Evolutionary conservation across 1,140 invertebrate species (phyloP).

Genomic region (Dendrolimus kikuchii): DNA sequence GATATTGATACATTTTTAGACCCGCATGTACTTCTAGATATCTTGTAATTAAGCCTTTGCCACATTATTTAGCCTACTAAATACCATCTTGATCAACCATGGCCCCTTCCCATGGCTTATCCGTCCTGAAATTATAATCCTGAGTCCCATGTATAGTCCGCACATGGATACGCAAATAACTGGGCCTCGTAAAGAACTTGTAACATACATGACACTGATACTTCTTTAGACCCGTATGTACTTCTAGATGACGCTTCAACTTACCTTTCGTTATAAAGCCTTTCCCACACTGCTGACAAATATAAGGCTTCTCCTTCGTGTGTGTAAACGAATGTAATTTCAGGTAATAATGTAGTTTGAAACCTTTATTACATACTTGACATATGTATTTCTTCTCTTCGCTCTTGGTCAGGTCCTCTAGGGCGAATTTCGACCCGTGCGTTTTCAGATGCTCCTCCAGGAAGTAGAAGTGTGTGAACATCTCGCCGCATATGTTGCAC

Average conservation of each 20-base stretch:
- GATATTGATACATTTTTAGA: no score
- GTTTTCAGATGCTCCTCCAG: slow-evolving; percentile 73
- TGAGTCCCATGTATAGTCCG: slow-evolving; percentile 56
- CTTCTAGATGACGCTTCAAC: slow-evolving; percentile 60
- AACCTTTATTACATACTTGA: slow-evolving; percentile 73
- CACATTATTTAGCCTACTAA: no score
- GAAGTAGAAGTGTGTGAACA: slow-evolving; percentile 72
- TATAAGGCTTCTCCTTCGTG: slow-evolving; percentile 58
- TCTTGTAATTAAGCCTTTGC: no score
- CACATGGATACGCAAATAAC: slow-evolving; percentile 53
- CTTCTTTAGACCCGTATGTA: slow-evolving; percentile 52
- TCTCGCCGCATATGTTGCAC: slow-evolving; percentile 73
- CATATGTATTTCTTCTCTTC: slow-evolving; percentile 72
- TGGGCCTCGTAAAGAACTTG: slow-evolving; percentile 60
- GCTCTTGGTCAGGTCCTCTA: slow-evolving; percentile 46
- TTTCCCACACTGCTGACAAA: slow-evolving; percentile 61
- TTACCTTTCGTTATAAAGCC: slow-evolving; percentile 61
- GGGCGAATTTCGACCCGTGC: slow-evolving; percentile 63
- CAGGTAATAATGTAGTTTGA: slow-evolving; percentile 65
- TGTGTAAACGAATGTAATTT: slow-evolving; percentile 60
- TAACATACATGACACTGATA: slow-evolving; percentile 69
- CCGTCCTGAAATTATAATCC: slow-evolving; percentile 45
- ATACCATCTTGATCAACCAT: no score
- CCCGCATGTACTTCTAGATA: no score
- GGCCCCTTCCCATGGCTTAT: slow-evolving; percentile 9